Conservation (phyloP, 2,113 vertebrate genomes). For the Mastomys natalensis region DNA sequence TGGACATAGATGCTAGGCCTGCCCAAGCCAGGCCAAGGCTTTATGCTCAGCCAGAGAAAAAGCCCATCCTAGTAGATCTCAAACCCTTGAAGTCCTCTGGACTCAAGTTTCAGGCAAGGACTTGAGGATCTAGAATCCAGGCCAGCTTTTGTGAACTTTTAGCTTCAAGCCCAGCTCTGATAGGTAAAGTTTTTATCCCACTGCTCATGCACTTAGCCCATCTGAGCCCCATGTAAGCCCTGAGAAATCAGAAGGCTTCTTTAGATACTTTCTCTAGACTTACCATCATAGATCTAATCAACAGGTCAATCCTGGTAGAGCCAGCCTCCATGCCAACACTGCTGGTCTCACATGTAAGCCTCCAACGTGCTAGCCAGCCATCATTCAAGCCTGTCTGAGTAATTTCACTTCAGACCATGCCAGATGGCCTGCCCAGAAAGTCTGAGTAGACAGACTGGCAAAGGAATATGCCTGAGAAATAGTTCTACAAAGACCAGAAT, state of each 20-base stretch:
- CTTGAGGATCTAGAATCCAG: background rate
- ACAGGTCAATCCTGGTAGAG: background rate
- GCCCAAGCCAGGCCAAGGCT: background rate
- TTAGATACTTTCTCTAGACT: background rate
- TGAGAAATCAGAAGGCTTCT: background rate
- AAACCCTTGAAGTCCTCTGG: background rate
- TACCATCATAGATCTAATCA: background rate
- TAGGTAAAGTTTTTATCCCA: background rate
- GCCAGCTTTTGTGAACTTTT: background rate
- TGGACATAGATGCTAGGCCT: background rate
- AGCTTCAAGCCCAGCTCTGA: background rate
- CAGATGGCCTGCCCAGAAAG: background rate
- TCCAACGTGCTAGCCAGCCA: background rate
- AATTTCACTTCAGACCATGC: background rate
- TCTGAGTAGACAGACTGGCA: background rate
- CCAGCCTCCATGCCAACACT: too few relatives aligned
- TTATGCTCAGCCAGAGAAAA: background rate
- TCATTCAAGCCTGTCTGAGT: background rate
- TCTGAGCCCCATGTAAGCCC: too few relatives aligned
- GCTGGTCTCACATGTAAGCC: background rate
- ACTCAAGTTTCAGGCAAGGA: background rate
- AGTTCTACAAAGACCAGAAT: background rate
- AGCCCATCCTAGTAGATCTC: background rate
- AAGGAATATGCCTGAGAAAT: background rate
- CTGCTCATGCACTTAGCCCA: background rate